phyloP scores from a whole-genome alignment of 2,888 invertebrate species.

The Phyllotreta striolata region DNA sequence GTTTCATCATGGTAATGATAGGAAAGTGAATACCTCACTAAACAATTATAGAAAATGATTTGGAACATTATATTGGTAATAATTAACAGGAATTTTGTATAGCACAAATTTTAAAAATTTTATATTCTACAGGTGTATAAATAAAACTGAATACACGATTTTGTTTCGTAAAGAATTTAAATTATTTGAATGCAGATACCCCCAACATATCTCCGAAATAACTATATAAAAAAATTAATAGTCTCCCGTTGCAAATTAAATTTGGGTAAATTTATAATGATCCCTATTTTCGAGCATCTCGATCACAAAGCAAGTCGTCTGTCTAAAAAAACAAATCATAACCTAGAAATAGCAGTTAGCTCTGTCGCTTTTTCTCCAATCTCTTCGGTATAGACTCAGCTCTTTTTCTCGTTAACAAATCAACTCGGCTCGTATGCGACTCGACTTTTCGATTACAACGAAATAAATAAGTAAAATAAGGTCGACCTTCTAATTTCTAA shows the following conservation, averaged over 20 bases:
- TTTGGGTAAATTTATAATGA: not conserved
- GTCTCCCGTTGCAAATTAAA: not conserved
- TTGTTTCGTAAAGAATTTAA: too few relatives aligned
- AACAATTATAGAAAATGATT: too few relatives aligned
- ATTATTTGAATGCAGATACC: too few relatives aligned
- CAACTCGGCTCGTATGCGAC: constrained; percentile 21
- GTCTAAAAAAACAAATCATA: constrained; percentile 36
- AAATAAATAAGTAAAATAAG: constrained; percentile 33
- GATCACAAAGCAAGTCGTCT: constrained; percentile 19
- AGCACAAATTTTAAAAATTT: too few relatives aligned
- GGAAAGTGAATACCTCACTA: too few relatives aligned
- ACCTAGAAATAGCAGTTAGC: constrained; percentile 32
- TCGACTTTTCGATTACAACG: constrained; percentile 28
- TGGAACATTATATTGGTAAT: too few relatives aligned
- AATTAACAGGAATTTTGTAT: too few relatives aligned
- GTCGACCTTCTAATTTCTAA: constrained; percentile 40
- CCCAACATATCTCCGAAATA: too few relatives aligned
- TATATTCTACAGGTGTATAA: too few relatives aligned
- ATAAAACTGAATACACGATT: too few relatives aligned
- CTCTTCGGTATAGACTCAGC: constrained; percentile 17
- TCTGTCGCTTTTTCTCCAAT: constrained; percentile 14
- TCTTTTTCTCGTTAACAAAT: not conserved
- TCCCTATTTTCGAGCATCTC: constrained; percentile 20
- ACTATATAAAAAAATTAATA: not conserved
- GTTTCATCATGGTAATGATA: too few relatives aligned